Conservation (phyloP, 1,140 invertebrate species). For the Micrasema minimum region DNA sequence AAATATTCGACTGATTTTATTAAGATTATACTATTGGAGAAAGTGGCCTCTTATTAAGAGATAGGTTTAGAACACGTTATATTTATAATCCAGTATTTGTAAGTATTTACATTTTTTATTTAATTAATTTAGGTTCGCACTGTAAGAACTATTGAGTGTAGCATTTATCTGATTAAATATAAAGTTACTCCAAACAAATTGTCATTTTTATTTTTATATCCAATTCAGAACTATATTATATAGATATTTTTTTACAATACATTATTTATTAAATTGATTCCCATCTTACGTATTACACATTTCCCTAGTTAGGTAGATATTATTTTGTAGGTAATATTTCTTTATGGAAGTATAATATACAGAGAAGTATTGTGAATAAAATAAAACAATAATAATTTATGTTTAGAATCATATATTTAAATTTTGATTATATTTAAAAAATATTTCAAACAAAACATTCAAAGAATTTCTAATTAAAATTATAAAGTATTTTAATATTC, state of each 20-base stretch:
- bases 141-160: constrained; percentile 28
- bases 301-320: too few relatives aligned
- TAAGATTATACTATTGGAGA: constrained; percentile 28
- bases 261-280: too few relatives aligned
- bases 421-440: constrained; percentile 23
- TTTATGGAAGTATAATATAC: too few relatives aligned
- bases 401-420: constrained; percentile 19
- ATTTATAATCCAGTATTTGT: constrained; percentile 18
- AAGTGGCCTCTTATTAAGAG: constrained; percentile 34
- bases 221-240: too few relatives aligned
- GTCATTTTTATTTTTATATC: constrained; percentile 7
- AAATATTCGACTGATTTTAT: constrained; percentile 36
- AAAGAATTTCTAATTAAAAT: constrained; percentile 22
- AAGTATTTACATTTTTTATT: constrained; percentile 18
- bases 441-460: constrained; percentile 33
- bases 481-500: constrained; percentile 25
- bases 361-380: not conserved
- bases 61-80: constrained; percentile 25
- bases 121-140: constrained; percentile 24
- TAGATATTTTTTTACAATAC: too few relatives aligned
- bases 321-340: too few relatives aligned
- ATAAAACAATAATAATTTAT: constrained; percentile 1
- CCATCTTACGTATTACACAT: too few relatives aligned
- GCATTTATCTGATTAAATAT: constrained; percentile 24
- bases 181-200: constrained; percentile 19